Conservation (phyloP, 2,888 invertebrate species). For the Keiferia lycopersicella region DNA sequence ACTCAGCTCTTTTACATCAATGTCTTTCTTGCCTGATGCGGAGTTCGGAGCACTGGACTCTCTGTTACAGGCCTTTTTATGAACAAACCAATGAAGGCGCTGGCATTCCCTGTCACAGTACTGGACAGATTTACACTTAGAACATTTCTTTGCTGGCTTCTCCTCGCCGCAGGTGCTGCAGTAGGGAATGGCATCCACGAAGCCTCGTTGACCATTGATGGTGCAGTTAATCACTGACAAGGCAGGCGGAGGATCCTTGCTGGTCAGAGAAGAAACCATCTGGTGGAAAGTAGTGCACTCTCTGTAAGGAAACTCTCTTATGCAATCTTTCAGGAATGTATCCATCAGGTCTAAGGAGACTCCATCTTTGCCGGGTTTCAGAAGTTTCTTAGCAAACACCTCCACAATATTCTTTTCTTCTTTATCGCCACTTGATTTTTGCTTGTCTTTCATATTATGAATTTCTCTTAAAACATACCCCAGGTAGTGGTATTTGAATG, state of each 20-base stretch:
- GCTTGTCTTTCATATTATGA: slow-evolving; percentile 85
- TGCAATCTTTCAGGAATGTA: slow-evolving; percentile 90
- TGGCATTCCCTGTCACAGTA: slow-evolving; percentile 98
- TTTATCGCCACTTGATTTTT: slow-evolving; percentile 76
- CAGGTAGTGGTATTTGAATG: slow-evolving; percentile 94
- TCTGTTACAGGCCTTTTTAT: slow-evolving; percentile 91
- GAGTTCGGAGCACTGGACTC: slow-evolving; percentile 71
- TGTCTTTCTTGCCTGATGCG: slow-evolving; percentile 50
- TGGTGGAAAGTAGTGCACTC: slow-evolving; percentile 95
- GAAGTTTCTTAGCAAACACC: slow-evolving; percentile 86
- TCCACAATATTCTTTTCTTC: slow-evolving; percentile 86
- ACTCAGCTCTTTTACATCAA: slow-evolving; percentile 75
- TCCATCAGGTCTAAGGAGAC: slow-evolving; percentile 84
- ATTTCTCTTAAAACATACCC: slow-evolving; percentile 88
- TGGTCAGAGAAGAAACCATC: slow-evolving; percentile 88
- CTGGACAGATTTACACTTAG: slow-evolving; percentile 95
- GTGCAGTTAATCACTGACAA: slow-evolving; percentile 88
- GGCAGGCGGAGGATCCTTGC: slow-evolving; percentile 87
- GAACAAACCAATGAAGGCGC: slow-evolving; percentile 94
- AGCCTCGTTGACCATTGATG: slow-evolving; percentile 94
- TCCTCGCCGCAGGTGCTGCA: slow-evolving; percentile 95
- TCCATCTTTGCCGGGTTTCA: slow-evolving; percentile 88
- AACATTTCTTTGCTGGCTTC: slow-evolving; percentile 95
- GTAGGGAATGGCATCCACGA: slow-evolving; percentile 84
- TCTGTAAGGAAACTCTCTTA: slow-evolving; percentile 94